A percentile compares a stretch with the other conserved stretches of the same genome.
phyloP scores from a whole-genome alignment of 2,797 vertebrate species.

The Lutjanus argentimaculatus region DNA sequence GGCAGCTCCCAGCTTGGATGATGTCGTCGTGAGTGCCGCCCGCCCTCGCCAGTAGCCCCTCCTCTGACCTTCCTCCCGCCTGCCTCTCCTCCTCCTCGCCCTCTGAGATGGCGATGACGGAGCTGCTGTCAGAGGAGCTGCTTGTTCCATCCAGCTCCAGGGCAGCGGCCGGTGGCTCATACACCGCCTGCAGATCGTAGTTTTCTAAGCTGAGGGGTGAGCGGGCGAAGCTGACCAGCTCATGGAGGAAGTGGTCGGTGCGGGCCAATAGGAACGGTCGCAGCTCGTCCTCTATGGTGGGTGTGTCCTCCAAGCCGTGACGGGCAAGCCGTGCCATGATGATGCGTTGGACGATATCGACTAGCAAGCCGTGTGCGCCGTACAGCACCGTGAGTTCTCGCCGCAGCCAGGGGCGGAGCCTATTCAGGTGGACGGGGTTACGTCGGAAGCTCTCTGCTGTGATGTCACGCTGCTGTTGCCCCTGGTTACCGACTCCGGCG shows the following conservation, averaged over 20 bases:
- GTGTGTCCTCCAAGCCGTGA: slow-evolving; percentile 89
- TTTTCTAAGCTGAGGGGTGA: slow-evolving; percentile 91
- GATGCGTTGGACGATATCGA: slow-evolving; percentile 91
- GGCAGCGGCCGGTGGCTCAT: slow-evolving; percentile 88
- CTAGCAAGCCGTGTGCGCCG: slow-evolving; percentile 88
- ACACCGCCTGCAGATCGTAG: slow-evolving; percentile 91
- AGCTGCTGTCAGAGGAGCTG: slow-evolving; percentile 85
- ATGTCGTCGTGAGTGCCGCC: slow-evolving; percentile 25
- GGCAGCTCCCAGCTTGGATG: slow-evolving; percentile 56
- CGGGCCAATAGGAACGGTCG: slow-evolving; percentile 91
- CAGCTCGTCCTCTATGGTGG: slow-evolving; percentile 88
- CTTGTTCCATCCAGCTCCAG: slow-evolving; percentile 80
- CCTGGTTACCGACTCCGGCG: slow-evolving; percentile 57
- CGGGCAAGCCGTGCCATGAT: slow-evolving; percentile 89
- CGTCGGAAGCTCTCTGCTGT: slow-evolving; percentile 89
- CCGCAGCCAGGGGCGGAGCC: slow-evolving; percentile 91
- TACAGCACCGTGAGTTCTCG: slow-evolving; percentile 92
- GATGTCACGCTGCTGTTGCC: slow-evolving; percentile 85
- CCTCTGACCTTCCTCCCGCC: slow-evolving; percentile 18
- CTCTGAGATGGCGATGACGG: slow-evolving; percentile 93
- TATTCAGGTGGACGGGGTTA: slow-evolving; percentile 88
- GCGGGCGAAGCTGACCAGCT: slow-evolving; percentile 91
- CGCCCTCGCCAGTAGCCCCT: not conserved
- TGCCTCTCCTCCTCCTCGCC: slow-evolving; percentile 81
- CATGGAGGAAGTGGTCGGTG: slow-evolving; percentile 93